Percentiles rank a stretch among this genome's conserved stretches.
These are phyloP conservation scores for Drosophila rhopaloa DNA, from an alignment of 1,140 invertebrate genomes.

Conservation along the genomic window DNA sequence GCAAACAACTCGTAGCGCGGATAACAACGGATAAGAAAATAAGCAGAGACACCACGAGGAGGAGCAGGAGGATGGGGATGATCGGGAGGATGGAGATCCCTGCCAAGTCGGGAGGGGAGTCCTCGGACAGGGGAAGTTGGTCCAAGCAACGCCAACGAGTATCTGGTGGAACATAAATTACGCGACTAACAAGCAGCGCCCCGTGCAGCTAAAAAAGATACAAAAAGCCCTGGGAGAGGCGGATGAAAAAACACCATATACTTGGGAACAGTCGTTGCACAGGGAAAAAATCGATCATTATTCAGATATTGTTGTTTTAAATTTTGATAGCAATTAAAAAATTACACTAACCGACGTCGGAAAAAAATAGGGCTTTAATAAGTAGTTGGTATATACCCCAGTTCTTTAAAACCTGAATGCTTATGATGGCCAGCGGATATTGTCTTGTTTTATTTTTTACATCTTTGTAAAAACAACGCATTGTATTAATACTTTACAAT, in stretches of 20 bases:
- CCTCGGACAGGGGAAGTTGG: slow-evolving; percentile 27
- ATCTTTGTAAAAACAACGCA: too few relatives aligned
- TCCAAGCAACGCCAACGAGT: slow-evolving; percentile 79
- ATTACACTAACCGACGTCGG: neutral
- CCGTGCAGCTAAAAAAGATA: slow-evolving; percentile 75
- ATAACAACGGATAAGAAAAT: slow-evolving; percentile 82
- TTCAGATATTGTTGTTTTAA: neutral
- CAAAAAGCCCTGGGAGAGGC: slow-evolving; percentile 30
- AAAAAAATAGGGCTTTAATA: neutral
- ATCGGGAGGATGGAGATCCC: neutral
- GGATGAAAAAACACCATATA: slow-evolving; percentile 47
- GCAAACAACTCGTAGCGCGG: slow-evolving; percentile 79
- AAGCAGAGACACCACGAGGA: slow-evolving; percentile 63
- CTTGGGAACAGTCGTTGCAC: slow-evolving; percentile 57
- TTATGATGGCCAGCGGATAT: too few relatives aligned
- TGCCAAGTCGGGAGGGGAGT: neutral
- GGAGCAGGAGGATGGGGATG: slow-evolving; percentile 8
- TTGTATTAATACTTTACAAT: too few relatives aligned
- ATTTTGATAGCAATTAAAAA: neutral
- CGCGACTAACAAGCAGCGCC: slow-evolving; percentile 83
- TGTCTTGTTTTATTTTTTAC: too few relatives aligned
- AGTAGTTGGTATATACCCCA: too few relatives aligned
- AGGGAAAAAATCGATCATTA: slow-evolving; percentile 6
- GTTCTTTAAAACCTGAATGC: too few relatives aligned
- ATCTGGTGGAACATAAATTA: slow-evolving; percentile 84